These are phyloP conservation scores for Rhombomys opimus DNA, from an alignment of 2,113 vertebrate genomes.

Conservation along the genomic window DNA sequence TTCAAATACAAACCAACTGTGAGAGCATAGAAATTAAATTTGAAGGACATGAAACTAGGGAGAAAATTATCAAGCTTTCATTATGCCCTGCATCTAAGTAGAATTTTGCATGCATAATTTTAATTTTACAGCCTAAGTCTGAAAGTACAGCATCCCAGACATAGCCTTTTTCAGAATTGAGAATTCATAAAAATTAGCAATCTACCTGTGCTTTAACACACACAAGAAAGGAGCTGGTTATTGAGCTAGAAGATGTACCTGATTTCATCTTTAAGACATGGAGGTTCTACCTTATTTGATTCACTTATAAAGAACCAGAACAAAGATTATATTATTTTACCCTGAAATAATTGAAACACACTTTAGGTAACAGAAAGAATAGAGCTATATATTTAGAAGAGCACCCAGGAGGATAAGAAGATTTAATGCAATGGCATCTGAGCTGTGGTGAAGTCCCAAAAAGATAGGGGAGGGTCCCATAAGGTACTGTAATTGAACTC, in stretches of 20 bases:
- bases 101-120: neutral
- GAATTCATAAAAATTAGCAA: slow-evolving; percentile 14
- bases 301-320: neutral
- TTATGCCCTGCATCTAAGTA: slow-evolving; percentile 7
- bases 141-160: neutral
- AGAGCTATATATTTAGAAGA: neutral
- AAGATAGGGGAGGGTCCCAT: neutral
- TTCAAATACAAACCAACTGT: neutral
- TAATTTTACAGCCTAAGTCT: neutral
- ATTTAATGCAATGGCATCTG: neutral
- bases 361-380: neutral
- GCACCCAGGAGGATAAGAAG: neutral
- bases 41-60: slow-evolving; percentile 11
- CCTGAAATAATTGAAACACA: neutral
- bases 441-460: neutral
- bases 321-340: neutral
- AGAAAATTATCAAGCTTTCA: slow-evolving; percentile 33
- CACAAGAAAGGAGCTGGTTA: neutral
- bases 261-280: slow-evolving; percentile 31
- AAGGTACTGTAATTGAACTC: neutral
- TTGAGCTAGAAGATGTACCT: neutral
- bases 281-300: neutral
- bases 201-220: neutral
- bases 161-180: neutral
- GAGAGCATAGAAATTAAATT: slow-evolving; percentile 25